Percentiles rank a stretch among this genome's conserved stretches.
These are phyloP conservation scores for Festucalex cinctus DNA, from an alignment of 2,113 vertebrate genomes.

Conservation along the genomic window DNA sequence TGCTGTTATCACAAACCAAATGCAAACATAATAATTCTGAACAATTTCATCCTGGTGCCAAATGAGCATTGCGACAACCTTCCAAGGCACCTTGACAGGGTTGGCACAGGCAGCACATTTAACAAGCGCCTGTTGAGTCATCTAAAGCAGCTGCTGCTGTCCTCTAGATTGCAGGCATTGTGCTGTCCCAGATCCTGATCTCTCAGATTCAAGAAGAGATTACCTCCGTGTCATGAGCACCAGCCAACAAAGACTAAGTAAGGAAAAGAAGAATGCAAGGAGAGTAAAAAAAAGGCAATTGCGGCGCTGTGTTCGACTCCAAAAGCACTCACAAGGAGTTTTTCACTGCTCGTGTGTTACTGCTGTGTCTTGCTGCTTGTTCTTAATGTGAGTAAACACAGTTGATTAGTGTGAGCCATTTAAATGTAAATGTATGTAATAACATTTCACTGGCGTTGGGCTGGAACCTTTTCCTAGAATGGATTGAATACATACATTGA, in stretches of 20 bases:
- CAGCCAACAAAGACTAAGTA: constrained; percentile 4
- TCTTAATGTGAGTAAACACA: not conserved
- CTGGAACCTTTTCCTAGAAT: no score
- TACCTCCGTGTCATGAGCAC: constrained; percentile 58
- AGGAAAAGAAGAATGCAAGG: constrained; percentile 12
- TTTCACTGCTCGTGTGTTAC: constrained; percentile 10
- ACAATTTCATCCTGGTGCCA: not conserved
- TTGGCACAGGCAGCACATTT: constrained; percentile 19
- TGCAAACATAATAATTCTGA: constrained; percentile 5
- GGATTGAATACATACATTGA: no score
- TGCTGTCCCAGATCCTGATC: constrained; percentile 77
- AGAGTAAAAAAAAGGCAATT: constrained; percentile 1
- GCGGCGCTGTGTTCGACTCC: not conserved
- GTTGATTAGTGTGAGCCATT: constrained; percentile 16
- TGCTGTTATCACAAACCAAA: not conserved
- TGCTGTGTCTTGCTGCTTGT: constrained; percentile 8
- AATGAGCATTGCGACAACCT: constrained; percentile 1
- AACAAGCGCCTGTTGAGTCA: constrained; percentile 18
- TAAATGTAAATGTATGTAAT: constrained; percentile 6
- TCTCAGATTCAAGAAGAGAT: constrained; percentile 77
- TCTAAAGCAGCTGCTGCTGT: constrained; percentile 48
- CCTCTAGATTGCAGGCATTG: constrained; percentile 72
- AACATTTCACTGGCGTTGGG: no score
- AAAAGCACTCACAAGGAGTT: constrained; percentile 28
- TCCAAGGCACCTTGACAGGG: constrained; percentile 26